Evolutionary conservation across 2,797 vertebrate genomes (phyloP).

Genomic region (Coreius guichenoti): DNA sequence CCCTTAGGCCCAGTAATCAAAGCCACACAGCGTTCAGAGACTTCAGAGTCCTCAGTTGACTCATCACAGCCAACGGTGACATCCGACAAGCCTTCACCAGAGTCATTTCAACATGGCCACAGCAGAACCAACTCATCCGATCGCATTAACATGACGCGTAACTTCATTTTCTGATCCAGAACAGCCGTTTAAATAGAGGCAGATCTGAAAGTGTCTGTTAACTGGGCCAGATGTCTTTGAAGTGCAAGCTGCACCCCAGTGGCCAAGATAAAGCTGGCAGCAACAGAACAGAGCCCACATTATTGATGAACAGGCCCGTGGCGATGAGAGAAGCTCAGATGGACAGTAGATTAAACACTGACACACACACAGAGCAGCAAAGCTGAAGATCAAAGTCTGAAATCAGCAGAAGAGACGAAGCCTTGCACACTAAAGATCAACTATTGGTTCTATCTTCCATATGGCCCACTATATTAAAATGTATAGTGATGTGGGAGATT

Average conservation of each 20-base stretch:
- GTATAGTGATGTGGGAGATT: background rate
- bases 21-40: background rate
- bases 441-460: constrained; percentile 4
- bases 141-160: background rate
- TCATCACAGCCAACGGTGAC: constrained; percentile 14
- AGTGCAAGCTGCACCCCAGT: constrained; percentile 33
- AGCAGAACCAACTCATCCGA: constrained; percentile 6
- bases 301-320: constrained; percentile 48
- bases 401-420: constrained; percentile 14
- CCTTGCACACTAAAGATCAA: constrained; percentile 2
- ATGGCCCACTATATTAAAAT: background rate
- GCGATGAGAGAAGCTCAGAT: constrained; percentile 34
- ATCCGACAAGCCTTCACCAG: constrained; percentile 10
- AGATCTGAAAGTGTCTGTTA: constrained; percentile 31
- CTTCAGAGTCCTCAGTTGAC: background rate
- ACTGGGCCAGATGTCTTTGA: constrained; percentile 50
- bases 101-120: constrained; percentile 3
- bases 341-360: constrained; percentile 46
- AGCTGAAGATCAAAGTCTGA: constrained; percentile 36
- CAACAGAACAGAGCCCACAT: constrained; percentile 39
- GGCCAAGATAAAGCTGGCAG: constrained; percentile 40
- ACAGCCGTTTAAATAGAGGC: constrained; percentile 9
- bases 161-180: constrained; percentile 22
- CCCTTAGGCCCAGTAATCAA: constrained; percentile 8
- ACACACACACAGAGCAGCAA: constrained; percentile 29